A percentile compares a stretch with the other conserved stretches of the same genome.
Evolutionary conservation across 2,113 vertebrate genomes (phyloP).

Genomic region (Scopus umbretta): DNA sequence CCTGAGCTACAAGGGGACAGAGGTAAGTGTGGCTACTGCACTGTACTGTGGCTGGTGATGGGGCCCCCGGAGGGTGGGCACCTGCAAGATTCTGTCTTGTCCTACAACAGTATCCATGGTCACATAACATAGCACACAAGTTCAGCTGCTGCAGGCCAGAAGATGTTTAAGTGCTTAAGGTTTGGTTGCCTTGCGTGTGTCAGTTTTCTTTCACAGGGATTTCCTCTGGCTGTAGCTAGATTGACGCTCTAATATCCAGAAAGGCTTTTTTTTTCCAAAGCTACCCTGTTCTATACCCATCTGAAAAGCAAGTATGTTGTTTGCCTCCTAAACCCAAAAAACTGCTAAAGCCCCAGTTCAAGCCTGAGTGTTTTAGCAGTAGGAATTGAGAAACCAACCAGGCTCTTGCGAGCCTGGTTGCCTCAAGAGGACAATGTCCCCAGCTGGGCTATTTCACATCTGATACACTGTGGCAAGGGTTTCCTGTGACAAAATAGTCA

Average conservation of each 20-base stretch:
- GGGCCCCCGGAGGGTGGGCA: neutral
- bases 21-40: rapidly evolving
- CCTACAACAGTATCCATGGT: neutral
- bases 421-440: neutral
- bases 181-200: neutral
- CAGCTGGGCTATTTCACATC: neutral
- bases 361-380: neutral
- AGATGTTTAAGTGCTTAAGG: neutral
- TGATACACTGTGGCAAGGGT: rapidly evolving
- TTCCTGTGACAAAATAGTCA: neutral
- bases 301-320: neutral
- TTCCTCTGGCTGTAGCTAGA: neutral
- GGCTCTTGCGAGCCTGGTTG: neutral
- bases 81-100: neutral
- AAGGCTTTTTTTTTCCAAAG: neutral
- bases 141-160: neutral
- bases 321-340: neutral
- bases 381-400: neutral
- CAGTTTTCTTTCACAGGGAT: neutral
- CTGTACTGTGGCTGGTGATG: rapidly evolving
- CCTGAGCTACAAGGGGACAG: neutral
- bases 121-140: neutral
- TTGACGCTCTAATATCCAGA: neutral
- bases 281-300: neutral
- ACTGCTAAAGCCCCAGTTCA: neutral